Percentiles rank a stretch among this genome's conserved stretches.
These are phyloP conservation scores for Monopterus albus DNA, from an alignment of 2,113 vertebrate genomes.

Conservation along the genomic window DNA sequence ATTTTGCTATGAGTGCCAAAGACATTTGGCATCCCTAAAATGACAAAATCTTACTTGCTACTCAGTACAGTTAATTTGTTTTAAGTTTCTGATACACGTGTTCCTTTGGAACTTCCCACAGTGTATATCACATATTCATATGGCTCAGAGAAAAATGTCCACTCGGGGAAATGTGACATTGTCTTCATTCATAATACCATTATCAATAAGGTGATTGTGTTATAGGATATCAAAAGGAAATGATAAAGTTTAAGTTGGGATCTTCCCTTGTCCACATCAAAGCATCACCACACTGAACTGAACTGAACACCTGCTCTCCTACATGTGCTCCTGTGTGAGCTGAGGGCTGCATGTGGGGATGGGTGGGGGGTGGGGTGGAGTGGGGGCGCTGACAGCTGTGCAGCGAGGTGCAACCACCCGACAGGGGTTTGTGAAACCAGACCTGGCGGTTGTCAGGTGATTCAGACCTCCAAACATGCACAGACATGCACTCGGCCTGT, in stretches of 20 bases:
- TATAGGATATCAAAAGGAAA: background rate
- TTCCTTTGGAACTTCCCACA: background rate
- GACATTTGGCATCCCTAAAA: constrained; percentile 3
- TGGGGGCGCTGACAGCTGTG: constrained; percentile 29
- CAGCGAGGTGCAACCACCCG: constrained; percentile 51
- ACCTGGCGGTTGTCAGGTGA: constrained; percentile 80
- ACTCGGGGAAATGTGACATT: background rate
- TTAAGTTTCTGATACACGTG: background rate
- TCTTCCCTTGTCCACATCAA: background rate
- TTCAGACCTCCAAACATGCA: constrained; percentile 9
- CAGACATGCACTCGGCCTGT: background rate
- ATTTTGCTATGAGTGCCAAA: background rate
- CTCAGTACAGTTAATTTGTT: too few species aligned
- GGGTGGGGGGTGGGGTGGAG: background rate
- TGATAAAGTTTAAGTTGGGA: background rate
- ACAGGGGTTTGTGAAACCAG: constrained; percentile 66
- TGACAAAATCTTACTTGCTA: background rate
- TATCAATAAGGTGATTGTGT: background rate
- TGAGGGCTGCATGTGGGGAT: constrained; percentile 3
- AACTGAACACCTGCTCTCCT: constrained; percentile 28
- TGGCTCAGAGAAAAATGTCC: background rate
- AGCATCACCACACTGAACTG: background rate
- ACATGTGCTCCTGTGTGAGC: constrained; percentile 71
- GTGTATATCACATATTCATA: background rate
- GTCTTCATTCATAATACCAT: background rate